Evolutionary conservation across 2,888 invertebrate species (phyloP).

Genomic region (Aplocera efformata): DNA sequence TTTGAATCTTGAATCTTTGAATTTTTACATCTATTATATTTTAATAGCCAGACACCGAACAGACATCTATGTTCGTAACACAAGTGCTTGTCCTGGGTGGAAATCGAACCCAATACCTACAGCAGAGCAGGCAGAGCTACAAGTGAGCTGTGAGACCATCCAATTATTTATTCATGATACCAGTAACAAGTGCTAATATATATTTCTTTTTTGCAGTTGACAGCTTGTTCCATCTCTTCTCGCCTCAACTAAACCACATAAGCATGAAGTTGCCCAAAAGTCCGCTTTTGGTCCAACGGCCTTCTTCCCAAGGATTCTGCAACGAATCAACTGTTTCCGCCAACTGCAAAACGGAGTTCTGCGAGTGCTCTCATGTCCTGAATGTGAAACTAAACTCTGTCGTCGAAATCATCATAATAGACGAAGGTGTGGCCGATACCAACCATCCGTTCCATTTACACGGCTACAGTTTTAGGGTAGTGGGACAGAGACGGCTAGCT

Average conservation of each 20-base stretch:
- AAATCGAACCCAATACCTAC: too few species aligned
- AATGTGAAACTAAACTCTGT: constrained; percentile 85
- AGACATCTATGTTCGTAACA: too few species aligned
- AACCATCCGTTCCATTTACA: constrained; percentile 95
- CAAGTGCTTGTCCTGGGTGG: too few species aligned
- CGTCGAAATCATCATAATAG: constrained; percentile 91
- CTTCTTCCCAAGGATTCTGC: constrained; percentile 85
- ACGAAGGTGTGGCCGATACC: constrained; percentile 91
- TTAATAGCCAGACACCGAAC: too few species aligned
- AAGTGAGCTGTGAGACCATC: too few species aligned
- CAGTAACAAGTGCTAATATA: too few species aligned
- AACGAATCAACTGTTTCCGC: constrained; percentile 85
- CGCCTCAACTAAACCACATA: constrained; percentile 94
- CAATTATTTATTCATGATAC: too few species aligned
- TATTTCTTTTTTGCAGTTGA: constrained; percentile 65
- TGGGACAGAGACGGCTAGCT: constrained; percentile 87
- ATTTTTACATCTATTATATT: too few species aligned
- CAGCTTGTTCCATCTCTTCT: constrained; percentile 81
- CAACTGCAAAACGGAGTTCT: constrained; percentile 85
- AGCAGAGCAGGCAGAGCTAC: too few species aligned
- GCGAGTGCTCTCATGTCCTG: constrained; percentile 91
- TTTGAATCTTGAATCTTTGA: too few species aligned
- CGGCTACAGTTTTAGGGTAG: constrained; percentile 90
- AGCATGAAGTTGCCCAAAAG: constrained; percentile 87
- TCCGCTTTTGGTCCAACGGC: constrained; percentile 84